Evolutionary conservation across 2,888 invertebrate species (phyloP).

Genomic region (Xestia sexstrigata): DNA sequence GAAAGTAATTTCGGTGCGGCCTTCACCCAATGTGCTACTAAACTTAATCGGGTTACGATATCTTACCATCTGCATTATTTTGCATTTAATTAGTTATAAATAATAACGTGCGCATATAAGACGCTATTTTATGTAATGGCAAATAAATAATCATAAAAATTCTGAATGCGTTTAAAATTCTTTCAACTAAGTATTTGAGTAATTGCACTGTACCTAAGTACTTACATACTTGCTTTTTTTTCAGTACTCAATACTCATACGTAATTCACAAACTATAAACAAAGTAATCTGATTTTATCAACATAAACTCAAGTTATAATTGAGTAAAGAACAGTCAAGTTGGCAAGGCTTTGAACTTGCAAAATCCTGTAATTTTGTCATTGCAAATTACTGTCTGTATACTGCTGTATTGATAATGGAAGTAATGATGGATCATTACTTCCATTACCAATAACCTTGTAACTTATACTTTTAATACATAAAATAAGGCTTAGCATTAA

Average conservation of each 20-base stretch:
- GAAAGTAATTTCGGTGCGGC: constrained; percentile 84
- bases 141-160: constrained; percentile 7
- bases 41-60: constrained; percentile 69
- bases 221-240: no score
- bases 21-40: constrained; percentile 81
- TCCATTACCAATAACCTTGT: constrained; percentile 16
- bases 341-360: neutral
- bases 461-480: neutral
- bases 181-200: neutral
- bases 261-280: no score
- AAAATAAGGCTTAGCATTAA: constrained; percentile 6
- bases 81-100: constrained; percentile 27
- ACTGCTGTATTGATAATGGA: no score
- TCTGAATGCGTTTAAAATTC: neutral
- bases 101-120: constrained; percentile 1
- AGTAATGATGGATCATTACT: no score
- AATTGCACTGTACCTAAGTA: no score
- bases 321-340: neutral
- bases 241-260: no score
- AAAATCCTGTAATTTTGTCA: constrained; percentile 15
- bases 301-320: neutral
- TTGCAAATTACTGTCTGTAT: neutral
- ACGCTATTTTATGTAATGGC: neutral
- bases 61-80: constrained; percentile 62
- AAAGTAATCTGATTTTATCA: neutral